Evolutionary conservation across 2,797 vertebrate genomes (phyloP).

Genomic region (Chelidonichthys spinosus): DNA sequence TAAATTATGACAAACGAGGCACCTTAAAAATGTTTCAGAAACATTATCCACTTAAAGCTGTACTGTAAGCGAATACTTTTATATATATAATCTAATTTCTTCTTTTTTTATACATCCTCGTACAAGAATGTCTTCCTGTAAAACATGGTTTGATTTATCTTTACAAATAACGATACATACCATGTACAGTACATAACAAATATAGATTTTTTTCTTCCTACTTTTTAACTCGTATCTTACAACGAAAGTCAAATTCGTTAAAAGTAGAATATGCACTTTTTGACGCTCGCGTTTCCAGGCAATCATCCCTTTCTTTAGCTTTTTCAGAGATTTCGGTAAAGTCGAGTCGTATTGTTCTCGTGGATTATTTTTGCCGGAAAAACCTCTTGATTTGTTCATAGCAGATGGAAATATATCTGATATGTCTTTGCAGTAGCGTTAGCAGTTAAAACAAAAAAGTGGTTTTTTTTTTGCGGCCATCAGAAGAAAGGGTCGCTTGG

Average conservation of each 20-base stretch:
- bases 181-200: slow-evolving; percentile 86
- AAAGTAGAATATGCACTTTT: slow-evolving; percentile 74
- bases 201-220: slow-evolving; percentile 75
- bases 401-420: slow-evolving; percentile 45
- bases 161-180: slow-evolving; percentile 84
- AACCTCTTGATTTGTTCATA: slow-evolving; percentile 58
- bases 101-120: slow-evolving; percentile 72
- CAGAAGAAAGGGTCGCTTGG: slow-evolving; percentile 41
- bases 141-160: slow-evolving; percentile 81
- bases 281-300: slow-evolving; percentile 63
- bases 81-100: slow-evolving; percentile 84
- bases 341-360: slow-evolving; percentile 56
- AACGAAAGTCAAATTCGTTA: slow-evolving; percentile 70
- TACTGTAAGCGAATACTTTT: slow-evolving; percentile 83
- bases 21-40: slow-evolving; percentile 83
- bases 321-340: slow-evolving; percentile 56
- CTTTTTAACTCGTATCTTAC: slow-evolving; percentile 72
- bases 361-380: slow-evolving; percentile 53
- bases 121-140: slow-evolving; percentile 76
- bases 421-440: slow-evolving; percentile 46
- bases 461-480: slow-evolving; percentile 14
- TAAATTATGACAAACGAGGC: slow-evolving; percentile 84
- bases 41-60: slow-evolving; percentile 83
- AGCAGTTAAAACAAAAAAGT: slow-evolving; percentile 37
- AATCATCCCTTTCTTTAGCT: slow-evolving; percentile 62